Conservation (phyloP, 2,113 vertebrate species). For the Ovis aries region ARS-UI_Ramb_v3.0 NC_056057.1:32486001-32486500, state of each 20-base stretch:
- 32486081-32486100: background rate
- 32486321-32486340: background rate
- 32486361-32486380: background rate
- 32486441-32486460: background rate
- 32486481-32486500: background rate
- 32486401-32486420: background rate
- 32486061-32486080: slow-evolving; percentile 30
- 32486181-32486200: background rate
- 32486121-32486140: background rate
- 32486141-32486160: background rate
- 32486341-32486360: background rate
- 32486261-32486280: background rate
- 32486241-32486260: background rate
- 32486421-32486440: background rate
- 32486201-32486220: background rate
- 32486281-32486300: background rate
- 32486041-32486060: slow-evolving; percentile 46
- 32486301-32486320: background rate
- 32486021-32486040: slow-evolving; percentile 21
- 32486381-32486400: background rate
- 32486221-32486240: background rate
- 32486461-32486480: background rate
- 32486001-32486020: background rate
- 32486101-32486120: background rate
- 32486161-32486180: background rate